Conservation (phyloP, 1,140 invertebrate genomes). For the Drosophila elegans region DNA sequence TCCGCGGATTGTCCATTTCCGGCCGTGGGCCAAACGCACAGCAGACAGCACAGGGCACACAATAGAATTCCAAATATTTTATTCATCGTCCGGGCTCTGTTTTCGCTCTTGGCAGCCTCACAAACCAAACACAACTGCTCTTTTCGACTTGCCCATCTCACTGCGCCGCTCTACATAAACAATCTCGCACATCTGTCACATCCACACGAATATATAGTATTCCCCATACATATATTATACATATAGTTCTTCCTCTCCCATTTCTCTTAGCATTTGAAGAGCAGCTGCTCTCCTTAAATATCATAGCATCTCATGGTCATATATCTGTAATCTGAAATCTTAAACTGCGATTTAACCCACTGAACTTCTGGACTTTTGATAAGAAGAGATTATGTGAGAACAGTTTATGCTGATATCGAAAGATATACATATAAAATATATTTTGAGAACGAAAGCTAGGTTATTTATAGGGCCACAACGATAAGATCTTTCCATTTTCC, state of each 20-base stretch:
- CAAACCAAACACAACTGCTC: conserved; percentile 61
- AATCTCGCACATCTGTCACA: conserved; percentile 23
- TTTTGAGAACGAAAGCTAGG: no score
- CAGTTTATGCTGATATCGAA: background rate
- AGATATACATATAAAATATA: background rate
- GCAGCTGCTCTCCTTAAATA: conserved; percentile 20
- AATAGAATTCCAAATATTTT: conserved; percentile 8
- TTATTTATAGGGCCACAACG: background rate
- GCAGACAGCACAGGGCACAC: conserved; percentile 10
- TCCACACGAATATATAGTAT: background rate
- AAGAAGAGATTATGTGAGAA: no score
- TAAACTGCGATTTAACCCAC: conserved; percentile 28
- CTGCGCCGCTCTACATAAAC: conserved; percentile 17
- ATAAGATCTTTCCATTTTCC: no score
- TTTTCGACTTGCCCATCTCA: conserved; percentile 18
- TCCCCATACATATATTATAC: background rate
- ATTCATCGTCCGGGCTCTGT: conserved; percentile 37
- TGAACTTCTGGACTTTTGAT: conserved; percentile 12
- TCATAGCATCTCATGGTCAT: background rate
- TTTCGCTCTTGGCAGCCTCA: conserved; percentile 48
- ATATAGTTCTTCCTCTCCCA: conserved; percentile 15
- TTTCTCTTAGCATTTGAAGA: conserved; percentile 1
- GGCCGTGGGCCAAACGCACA: conserved; percentile 13
- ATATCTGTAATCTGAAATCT: conserved; percentile 34
- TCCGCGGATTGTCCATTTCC: conserved; percentile 13